Evolutionary conservation across 2,113 vertebrate genomes (phyloP).

Genomic region (Planiliza haematocheilus): DNA sequence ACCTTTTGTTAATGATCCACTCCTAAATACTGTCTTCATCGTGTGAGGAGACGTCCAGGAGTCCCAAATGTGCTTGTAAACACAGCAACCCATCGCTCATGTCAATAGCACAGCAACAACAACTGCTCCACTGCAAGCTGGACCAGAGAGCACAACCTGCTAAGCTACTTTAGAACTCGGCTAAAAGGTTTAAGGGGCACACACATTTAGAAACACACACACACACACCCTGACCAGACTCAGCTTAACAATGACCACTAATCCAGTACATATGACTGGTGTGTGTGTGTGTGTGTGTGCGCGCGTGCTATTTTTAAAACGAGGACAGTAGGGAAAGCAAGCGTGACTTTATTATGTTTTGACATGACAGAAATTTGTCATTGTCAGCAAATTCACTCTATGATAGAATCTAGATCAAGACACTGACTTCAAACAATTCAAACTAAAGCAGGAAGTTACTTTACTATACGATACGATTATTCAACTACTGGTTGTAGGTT

Average conservation of each 20-base stretch:
- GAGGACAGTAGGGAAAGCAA: too few species aligned
- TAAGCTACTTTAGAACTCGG: conserved; percentile 81
- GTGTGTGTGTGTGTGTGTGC: conserved; percentile 23
- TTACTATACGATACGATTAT: too few species aligned
- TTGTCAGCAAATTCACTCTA: too few species aligned
- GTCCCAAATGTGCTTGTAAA: background rate
- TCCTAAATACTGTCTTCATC: background rate
- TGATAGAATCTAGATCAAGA: too few species aligned
- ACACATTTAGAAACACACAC: conserved; percentile 31
- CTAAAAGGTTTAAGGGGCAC: conserved; percentile 75
- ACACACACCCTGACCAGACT: conserved; percentile 49
- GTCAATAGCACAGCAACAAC: conserved; percentile 31
- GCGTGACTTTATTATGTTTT: too few species aligned
- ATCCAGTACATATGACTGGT: conserved; percentile 62
- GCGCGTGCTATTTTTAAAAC: background rate
- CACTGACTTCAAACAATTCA: too few species aligned
- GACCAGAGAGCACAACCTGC: conserved; percentile 51
- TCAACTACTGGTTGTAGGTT: too few species aligned
- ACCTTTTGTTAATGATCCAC: conserved; percentile 1
- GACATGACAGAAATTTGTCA: too few species aligned
- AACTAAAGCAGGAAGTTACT: too few species aligned
- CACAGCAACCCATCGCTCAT: conserved; percentile 24
- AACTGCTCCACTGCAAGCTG: conserved; percentile 35
- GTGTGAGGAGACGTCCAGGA: conserved; percentile 9
- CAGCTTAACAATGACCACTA: conserved; percentile 64